Base-by-base conservation (phyloP, 2,797 vertebrate genomes). In the Atherinosoma microstoma region DNA sequence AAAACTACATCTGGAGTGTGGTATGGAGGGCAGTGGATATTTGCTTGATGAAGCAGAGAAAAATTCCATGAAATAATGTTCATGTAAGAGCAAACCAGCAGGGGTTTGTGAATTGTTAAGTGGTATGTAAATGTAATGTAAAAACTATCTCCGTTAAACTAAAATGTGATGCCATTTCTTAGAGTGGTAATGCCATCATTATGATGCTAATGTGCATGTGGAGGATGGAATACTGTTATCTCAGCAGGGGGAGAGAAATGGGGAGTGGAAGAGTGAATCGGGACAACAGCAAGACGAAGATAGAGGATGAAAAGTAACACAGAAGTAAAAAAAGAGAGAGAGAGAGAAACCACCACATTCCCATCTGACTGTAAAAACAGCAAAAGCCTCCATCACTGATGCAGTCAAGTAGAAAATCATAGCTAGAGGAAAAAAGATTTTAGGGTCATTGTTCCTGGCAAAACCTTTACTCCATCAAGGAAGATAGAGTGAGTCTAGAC, bases 391-490 rank as follows among this genome's bases (percentile, higher is more conserved):
- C 90, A 92, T 89, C 92, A 89, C 70, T 67, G 74, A 94, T 84
- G 91, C 92, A 94, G 93, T 85, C 91, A 92, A 92, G 92, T 79
- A 88, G 91, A 96, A 94, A 96, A 94, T 92, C 90, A 91, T 84
- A 85, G 85, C 82, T 69, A 79, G 63, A 64, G 80, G 94, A 47
- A 91, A 94, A 95, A 87, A 92, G 92, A 95, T 95, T 93, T 94
- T 91, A 84, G 93, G 87, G 85, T 92, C 93, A 85, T 62, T 73
- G 67, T 93, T 88, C 84, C 75, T 60, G 0, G 47, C 78, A 78
- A 80, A 81, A 83, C 85, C 80, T 91, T 77, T 51, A 84, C 67
- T 71, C 91, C 84, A 83, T n/a, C 84, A 56, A 77, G 85, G 57
- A 80, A 82, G 78, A 86, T 82, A 54, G 58, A 16, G 78, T 58